Conservation (phyloP, 2,797 vertebrate genomes). For the Sciurus vulgaris region DNA sequence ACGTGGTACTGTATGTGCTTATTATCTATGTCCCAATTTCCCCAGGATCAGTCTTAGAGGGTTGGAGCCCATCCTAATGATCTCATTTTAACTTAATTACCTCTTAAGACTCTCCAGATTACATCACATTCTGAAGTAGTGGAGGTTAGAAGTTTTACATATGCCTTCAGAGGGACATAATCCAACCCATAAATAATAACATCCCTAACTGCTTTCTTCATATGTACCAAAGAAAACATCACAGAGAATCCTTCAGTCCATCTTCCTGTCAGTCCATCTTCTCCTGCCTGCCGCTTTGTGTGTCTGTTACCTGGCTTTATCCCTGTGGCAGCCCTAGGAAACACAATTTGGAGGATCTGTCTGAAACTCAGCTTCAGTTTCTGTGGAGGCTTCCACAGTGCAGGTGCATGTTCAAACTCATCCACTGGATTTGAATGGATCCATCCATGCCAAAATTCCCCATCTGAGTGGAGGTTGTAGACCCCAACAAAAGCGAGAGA, state of each 20-base stretch:
- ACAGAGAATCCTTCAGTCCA: background rate
- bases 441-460: background rate
- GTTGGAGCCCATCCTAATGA: background rate
- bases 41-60: background rate
- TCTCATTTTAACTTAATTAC: background rate
- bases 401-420: background rate
- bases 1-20: background rate
- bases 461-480: background rate
- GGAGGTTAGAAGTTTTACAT: background rate
- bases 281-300: background rate
- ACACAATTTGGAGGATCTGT: background rate
- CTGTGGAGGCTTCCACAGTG: background rate
- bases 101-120: background rate
- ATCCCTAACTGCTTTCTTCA: background rate
- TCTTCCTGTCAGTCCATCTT: background rate
- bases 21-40: background rate
- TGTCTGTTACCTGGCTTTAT: background rate
- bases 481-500: background rate
- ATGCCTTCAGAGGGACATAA: background rate
- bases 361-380: background rate
- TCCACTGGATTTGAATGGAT: background rate
- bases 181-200: background rate
- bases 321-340: background rate
- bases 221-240: background rate
- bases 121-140: background rate